Evolutionary conservation across 2,797 vertebrate species (phyloP).

Genomic region (Paramormyrops hopkinsi): DNA sequence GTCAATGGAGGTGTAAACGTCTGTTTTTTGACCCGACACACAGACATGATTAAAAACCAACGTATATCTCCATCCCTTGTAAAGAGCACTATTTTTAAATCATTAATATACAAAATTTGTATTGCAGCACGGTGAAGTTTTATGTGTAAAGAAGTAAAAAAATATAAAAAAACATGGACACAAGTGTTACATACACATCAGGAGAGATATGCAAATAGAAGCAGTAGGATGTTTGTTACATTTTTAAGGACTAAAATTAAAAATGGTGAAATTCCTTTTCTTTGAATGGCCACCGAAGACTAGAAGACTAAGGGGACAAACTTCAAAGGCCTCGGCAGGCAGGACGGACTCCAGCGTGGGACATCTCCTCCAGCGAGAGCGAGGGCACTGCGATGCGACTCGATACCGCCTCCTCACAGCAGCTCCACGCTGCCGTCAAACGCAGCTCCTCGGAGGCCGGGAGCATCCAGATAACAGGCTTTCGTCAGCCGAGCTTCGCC

Average conservation of each 20-base stretch:
- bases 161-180: neutral
- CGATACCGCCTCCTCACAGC: neutral
- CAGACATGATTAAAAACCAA: neutral
- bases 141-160: neutral
- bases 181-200: neutral
- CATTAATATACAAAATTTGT: neutral
- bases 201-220: neutral
- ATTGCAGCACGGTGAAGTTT: neutral
- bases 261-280: neutral
- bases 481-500: constrained; percentile 43
- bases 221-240: neutral
- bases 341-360: neutral
- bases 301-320: neutral
- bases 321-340: neutral
- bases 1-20: neutral
- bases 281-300: neutral
- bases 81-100: neutral
- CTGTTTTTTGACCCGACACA: neutral
- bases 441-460: neutral
- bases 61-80: neutral
- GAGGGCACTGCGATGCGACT: neutral
- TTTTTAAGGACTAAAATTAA: neutral
- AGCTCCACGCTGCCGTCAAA: neutral
- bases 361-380: neutral
- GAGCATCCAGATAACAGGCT: constrained; percentile 40